These are phyloP conservation scores for Bombus breviceps DNA, from an alignment of 1,140 invertebrate genomes.

Conservation along the genomic window DNA sequence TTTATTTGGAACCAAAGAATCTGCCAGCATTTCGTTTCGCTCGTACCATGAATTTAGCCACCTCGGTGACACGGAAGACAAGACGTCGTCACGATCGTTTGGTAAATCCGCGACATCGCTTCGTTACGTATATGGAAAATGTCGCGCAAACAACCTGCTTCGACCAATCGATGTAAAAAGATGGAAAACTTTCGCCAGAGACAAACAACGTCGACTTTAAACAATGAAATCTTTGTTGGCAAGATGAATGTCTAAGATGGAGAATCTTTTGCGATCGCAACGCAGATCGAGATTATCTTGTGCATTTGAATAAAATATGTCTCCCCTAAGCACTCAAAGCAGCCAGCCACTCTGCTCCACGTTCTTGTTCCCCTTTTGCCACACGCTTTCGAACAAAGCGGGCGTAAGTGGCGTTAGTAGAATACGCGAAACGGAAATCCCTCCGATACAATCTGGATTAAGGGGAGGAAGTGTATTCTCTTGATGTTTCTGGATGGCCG, in stretches of 20 bases:
- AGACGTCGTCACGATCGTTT: background rate
- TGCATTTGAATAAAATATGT: background rate
- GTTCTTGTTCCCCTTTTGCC: background rate
- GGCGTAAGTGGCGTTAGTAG: background rate
- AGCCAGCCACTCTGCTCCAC: background rate
- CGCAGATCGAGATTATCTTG: slow-evolving; percentile 3
- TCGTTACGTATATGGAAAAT: background rate
- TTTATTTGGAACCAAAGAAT: background rate
- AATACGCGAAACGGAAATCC: background rate
- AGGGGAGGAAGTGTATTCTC: background rate
- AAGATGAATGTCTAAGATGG: background rate
- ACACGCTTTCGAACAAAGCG: background rate
- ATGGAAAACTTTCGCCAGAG: background rate
- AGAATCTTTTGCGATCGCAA: background rate
- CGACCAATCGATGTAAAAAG: background rate
- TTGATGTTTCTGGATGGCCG: background rate
- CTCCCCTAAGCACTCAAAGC: background rate
- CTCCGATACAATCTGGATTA: background rate
- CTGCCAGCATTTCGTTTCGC: background rate
- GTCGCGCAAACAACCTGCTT: background rate
- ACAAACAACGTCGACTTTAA: background rate
- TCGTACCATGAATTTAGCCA: background rate
- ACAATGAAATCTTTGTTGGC: too few relatives aligned
- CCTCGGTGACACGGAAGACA: too few relatives aligned
- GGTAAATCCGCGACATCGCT: background rate